Base-by-base conservation (phyloP, 1,140 invertebrate species). In the Ostrea denselamellosa region DNA sequence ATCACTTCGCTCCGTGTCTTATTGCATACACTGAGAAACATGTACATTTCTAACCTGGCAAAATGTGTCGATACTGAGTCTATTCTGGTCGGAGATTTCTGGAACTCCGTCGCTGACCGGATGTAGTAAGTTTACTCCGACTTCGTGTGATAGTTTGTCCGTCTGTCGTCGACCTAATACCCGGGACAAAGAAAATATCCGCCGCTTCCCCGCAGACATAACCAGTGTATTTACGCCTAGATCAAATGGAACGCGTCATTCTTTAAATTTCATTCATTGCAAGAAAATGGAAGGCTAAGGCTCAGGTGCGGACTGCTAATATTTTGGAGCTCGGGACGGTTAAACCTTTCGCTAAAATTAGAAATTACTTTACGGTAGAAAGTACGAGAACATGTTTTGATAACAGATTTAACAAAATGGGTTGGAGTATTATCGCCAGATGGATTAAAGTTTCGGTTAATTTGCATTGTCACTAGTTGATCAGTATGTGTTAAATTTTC, bases 201-300 rank as follows among this genome's bases (percentile, higher is more conserved):
- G 22, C 9, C 68, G 22, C 10, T 77, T 77, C 10, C 9, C 68
- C 9, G 9, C 12, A 25, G 68, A 77, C 68, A 77, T 77, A 17
- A 8, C 12, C 22, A 28, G 3, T n/a, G 58, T 77, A 25, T 28
- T 77, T 77, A 77, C 68, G 28, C 28, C 28, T 77, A 77, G 28
- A 77, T 77, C 68, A 77, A 77, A 77, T 77, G 25, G 25, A 9
- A 77, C 25, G 68, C 68, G 25, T 17, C 22, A 77, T 28, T 77
- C 68, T 28, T 14, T 34, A 12, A 34, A 56, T 12, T 12, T 56
- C 8, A 0, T 56, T 9, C 54, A 56, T 17, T 56, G 34, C 34
- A 44, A 9, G 54, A n/a, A 62, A 62, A 19, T 62, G 7, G 19
- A 62, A 62, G 56, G 56, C 17, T 19, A 19, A 5, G 0, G 56